Evolutionary conservation across 1,140 invertebrate genomes (phyloP).

Genomic region (Atopsyche davidsoni): DNA sequence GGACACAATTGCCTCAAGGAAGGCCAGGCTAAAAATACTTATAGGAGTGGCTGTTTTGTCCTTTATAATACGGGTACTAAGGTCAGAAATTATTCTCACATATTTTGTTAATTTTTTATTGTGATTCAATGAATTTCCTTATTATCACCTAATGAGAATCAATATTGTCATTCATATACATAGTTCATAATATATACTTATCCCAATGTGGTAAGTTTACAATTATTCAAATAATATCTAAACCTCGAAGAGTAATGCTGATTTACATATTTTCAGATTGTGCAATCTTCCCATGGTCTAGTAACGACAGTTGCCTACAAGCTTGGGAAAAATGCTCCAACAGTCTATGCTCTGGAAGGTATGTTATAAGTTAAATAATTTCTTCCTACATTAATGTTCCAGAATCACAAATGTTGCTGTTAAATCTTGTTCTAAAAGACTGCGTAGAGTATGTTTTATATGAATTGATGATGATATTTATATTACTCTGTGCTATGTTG

Average conservation of each 20-base stretch:
- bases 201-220: too few species aligned
- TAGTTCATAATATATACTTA: background rate
- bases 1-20: conserved; percentile 88
- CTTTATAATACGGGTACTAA: conserved; percentile 88
- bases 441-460: background rate
- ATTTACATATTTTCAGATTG: conserved; percentile 50
- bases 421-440: background rate
- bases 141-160: too few species aligned
- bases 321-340: conserved; percentile 68
- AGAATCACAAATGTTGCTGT: background rate
- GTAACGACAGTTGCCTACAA: conserved; percentile 94
- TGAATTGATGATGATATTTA: too few species aligned
- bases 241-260: too few species aligned
- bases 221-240: too few species aligned
- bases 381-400: background rate
- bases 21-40: conserved; percentile 94
- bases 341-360: conserved; percentile 88
- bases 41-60: conserved; percentile 94
- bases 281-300: conserved; percentile 83
- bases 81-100: conserved; percentile 42
- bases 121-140: conserved; percentile 13
- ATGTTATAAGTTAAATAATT: background rate
- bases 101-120: conserved; percentile 2
- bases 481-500: too few species aligned
- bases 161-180: background rate